These are phyloP conservation scores for Drosophila infuscata DNA, from an alignment of 2,888 invertebrate genomes.

Conservation along the genomic window DNA sequence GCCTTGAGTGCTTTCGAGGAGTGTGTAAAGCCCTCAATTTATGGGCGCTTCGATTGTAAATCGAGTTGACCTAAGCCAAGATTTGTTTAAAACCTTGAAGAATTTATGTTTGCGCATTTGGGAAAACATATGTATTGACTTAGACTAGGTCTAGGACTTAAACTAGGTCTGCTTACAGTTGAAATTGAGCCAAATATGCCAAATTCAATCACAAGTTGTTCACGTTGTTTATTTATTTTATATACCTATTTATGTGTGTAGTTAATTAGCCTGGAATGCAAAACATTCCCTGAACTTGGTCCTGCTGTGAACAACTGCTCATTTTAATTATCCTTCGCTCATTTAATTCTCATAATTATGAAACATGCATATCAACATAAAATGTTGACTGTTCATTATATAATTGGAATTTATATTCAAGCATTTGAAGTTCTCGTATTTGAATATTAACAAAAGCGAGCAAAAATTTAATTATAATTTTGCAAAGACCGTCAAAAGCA, in stretches of 20 bases:
- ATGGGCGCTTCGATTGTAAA: conserved; percentile 35
- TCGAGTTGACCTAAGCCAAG: conserved; percentile 46
- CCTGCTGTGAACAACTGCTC: not conserved
- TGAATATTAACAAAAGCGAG: not conserved
- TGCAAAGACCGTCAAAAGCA: not conserved
- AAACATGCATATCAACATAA: not conserved
- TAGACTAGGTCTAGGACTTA: not conserved
- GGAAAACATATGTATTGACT: conserved; percentile 23
- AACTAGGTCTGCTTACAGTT: not conserved
- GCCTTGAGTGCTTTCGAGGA: conserved; percentile 36
- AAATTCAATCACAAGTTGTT: not conserved
- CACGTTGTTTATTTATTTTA: too few relatives aligned
- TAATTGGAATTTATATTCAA: not conserved
- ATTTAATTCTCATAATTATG: not conserved
- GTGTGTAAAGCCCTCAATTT: conserved; percentile 35
- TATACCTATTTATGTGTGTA: not conserved
- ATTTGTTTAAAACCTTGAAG: conserved; percentile 29
- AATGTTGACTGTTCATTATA: not conserved
- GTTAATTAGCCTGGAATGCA: too few relatives aligned
- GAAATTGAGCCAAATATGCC: not conserved
- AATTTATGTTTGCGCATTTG: conserved; percentile 14
- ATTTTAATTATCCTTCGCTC: not conserved
- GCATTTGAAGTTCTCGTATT: not conserved
- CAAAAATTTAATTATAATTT: not conserved
- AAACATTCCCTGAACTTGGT: not conserved